Base-by-base conservation (phyloP, 2,888 invertebrate species). In the Eristalis intricaria region DNA sequence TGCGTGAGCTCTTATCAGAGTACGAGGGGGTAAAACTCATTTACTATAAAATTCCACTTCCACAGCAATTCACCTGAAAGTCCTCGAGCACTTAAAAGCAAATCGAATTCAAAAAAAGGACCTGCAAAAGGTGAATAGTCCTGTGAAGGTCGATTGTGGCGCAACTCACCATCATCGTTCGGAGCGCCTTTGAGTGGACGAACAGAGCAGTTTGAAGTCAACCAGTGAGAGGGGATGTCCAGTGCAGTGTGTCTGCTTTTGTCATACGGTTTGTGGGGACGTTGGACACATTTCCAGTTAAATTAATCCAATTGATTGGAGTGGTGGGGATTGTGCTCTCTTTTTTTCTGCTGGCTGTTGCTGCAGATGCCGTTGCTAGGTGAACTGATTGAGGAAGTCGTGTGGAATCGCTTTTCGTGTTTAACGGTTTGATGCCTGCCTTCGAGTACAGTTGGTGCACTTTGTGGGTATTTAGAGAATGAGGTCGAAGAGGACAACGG, bases 31-130 rank as follows among this genome's bases (percentile, higher is more conserved):
- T 22, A 64, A 81, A 80, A 79, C 64, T 87, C 87, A 80, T 87
- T 87, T 87, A 87, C 71, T 80, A 80, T 84, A 87, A 84, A 80
- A 50, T 80, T 66, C 84, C 84, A 87, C 87, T 87, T 87, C 71
- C 60, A 65, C 76, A 64, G 60, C 38, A 63, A 76, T 87, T 87
- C 84, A 87, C 84, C 84, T 87, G 79, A 75, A 76, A 79, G 87
- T 69, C 75, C 50, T 79, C 60, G 35, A 76, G 71, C 23, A 75
- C 78, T 84, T 84, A 73, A 87, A 73, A 58, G 76, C 35, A 80
- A 87, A 87, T 84, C 73, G 75, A 87, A 76, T 87, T 87, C 56
- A 58, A 63, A 70, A 82, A 68, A 43, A 19, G 35, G 29, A 69
- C 23, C 32, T 50, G 13, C 15, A 11, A 68, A 68, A 82, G 63